Evolutionary conservation across 2,113 vertebrate genomes (phyloP).

Genomic region (Hyperopisus bebe): DNA sequence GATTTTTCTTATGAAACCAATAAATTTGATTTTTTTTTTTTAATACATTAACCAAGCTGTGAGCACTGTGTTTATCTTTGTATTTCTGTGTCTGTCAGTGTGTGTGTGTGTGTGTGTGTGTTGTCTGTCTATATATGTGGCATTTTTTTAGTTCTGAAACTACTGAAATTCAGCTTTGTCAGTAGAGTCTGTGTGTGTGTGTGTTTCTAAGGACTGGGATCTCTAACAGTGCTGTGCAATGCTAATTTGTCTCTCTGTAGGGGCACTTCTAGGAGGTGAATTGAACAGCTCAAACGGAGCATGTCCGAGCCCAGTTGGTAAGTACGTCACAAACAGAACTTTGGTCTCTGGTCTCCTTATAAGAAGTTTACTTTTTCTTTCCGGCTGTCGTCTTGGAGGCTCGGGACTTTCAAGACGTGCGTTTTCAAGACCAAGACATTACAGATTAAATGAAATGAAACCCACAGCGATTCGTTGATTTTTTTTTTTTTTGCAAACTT

Average conservation of each 20-base stretch:
- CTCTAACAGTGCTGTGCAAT: background rate
- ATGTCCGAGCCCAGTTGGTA: conserved; percentile 89
- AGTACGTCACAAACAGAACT: conserved; percentile 51
- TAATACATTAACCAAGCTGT: background rate
- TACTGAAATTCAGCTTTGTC: background rate
- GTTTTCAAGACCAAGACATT: background rate
- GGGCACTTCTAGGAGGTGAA: conserved; percentile 86
- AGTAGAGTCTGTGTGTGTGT: background rate
- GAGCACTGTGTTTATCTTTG: background rate
- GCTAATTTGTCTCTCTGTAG: conserved; percentile 43
- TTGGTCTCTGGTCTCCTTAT: background rate
- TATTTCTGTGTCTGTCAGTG: too few species aligned
- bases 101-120: too few species aligned
- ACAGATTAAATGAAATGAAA: background rate
- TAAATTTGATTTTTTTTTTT: background rate
- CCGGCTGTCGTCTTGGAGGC: background rate
- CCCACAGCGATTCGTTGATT: background rate
- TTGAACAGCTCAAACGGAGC: conserved; percentile 83
- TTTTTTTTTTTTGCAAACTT: background rate
- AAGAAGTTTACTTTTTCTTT: background rate
- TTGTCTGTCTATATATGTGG: too few species aligned
- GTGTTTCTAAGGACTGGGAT: background rate
- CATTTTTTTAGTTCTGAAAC: background rate
- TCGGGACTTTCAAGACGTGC: background rate
- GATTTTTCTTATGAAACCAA: background rate